Evolutionary conservation across 2,888 invertebrate species (phyloP).

Genomic region (Amiota communis): DNA sequence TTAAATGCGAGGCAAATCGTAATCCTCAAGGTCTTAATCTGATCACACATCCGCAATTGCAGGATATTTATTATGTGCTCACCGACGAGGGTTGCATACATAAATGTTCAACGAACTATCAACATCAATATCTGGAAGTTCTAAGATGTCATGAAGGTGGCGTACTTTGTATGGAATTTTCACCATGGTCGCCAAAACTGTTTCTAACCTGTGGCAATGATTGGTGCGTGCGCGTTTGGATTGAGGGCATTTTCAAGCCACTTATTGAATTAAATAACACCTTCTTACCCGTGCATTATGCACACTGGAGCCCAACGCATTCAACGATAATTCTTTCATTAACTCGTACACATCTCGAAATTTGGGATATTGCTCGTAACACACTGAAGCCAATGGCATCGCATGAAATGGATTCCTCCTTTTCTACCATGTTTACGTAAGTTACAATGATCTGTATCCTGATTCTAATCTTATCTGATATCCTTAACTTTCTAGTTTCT

Average conservation of each 20-base stretch:
- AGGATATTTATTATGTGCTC: constrained; percentile 83
- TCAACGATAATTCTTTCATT: constrained; percentile 82
- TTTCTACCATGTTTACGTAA: constrained; percentile 60
- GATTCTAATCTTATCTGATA: too few species aligned
- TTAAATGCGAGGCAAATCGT: constrained; percentile 74
- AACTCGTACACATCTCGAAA: constrained; percentile 78
- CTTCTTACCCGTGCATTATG: constrained; percentile 75
- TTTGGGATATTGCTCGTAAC: constrained; percentile 88
- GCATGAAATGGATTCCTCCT: constrained; percentile 57
- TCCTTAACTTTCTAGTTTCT: constrained; percentile 74
- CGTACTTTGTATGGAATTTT: constrained; percentile 81
- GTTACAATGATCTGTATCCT: constrained; percentile 2
- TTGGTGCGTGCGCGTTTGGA: constrained; percentile 82
- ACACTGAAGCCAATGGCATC: constrained; percentile 77
- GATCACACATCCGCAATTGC: constrained; percentile 77
- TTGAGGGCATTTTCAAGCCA: constrained; percentile 79
- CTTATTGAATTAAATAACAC: constrained; percentile 76
- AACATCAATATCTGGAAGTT: constrained; percentile 82
- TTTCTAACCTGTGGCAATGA: constrained; percentile 86
- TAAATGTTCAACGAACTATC: constrained; percentile 86
- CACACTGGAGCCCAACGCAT: constrained; percentile 83
- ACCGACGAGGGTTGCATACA: constrained; percentile 90
- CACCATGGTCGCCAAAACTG: constrained; percentile 81
- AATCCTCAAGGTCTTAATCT: constrained; percentile 79
- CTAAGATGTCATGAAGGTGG: constrained; percentile 86